Conservation (phyloP, 2,113 vertebrate genomes). For the Oreamnos americanus region DNA sequence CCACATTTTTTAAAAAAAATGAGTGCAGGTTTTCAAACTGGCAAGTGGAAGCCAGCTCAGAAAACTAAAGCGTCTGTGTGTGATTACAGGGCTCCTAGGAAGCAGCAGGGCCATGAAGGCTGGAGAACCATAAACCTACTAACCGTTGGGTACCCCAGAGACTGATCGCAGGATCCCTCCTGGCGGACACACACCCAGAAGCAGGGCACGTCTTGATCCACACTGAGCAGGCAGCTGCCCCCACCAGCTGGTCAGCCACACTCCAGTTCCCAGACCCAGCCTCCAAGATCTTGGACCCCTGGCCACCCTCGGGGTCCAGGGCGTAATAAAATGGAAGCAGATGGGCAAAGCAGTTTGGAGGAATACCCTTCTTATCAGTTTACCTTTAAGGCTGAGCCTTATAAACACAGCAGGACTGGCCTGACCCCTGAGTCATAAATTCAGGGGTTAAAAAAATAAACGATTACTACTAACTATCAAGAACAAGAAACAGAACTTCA, state of each 20-base stretch:
- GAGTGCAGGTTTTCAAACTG: neutral
- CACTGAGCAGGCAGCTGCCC: neutral
- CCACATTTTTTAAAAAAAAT: neutral
- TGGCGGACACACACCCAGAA: neutral
- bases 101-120: neutral
- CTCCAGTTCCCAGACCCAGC: neutral
- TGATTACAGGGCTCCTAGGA: neutral
- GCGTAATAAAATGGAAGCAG: neutral
- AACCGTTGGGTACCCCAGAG: neutral
- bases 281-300: neutral
- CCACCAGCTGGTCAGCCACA: neutral
- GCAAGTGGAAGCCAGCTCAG: neutral
- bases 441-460: slow-evolving; percentile 28
- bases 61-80: neutral
- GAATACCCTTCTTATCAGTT: neutral
- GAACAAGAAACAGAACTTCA: slow-evolving; percentile 10
- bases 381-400: neutral
- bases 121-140: neutral
- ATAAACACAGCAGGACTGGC: neutral
- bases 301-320: neutral
- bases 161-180: rapidly evolving
- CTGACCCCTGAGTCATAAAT: neutral
- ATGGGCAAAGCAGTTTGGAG: neutral
- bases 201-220: neutral
- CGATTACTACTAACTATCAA: neutral